Evolutionary conservation across 2,888 invertebrate genomes (phyloP).

Genomic region (Tanytarsus gracilentus): DNA sequence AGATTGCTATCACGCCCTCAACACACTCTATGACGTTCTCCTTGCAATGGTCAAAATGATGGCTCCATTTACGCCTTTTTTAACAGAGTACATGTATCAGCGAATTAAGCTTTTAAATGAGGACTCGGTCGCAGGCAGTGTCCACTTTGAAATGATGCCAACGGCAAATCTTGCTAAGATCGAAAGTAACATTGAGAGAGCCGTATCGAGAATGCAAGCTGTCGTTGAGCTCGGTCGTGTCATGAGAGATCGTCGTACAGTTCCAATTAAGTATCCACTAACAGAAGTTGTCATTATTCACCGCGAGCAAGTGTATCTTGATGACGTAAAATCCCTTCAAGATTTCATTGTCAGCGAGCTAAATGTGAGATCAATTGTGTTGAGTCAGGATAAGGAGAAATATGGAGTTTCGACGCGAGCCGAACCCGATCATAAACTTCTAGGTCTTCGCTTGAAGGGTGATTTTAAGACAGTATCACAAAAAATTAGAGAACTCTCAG

Average conservation of each 20-base stretch:
- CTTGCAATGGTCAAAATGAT: slow-evolving; percentile 84
- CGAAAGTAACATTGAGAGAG: slow-evolving; percentile 75
- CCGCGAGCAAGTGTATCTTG: slow-evolving; percentile 65
- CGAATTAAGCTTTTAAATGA: slow-evolving; percentile 62
- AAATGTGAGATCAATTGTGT: slow-evolving; percentile 75
- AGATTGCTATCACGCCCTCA: slow-evolving; percentile 76
- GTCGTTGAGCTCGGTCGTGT: slow-evolving; percentile 91
- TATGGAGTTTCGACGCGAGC: slow-evolving; percentile 87
- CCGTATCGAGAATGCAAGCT: slow-evolving; percentile 86
- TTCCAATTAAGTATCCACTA: slow-evolving; percentile 93
- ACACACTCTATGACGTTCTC: slow-evolving; percentile 80
- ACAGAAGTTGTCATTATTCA: slow-evolving; percentile 94
- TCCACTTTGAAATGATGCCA: slow-evolving; percentile 89
- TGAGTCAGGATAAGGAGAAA: slow-evolving; percentile 81
- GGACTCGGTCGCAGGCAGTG: slow-evolving; percentile 55
- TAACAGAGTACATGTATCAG: slow-evolving; percentile 92
- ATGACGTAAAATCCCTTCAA: slow-evolving; percentile 68
- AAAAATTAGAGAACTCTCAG: slow-evolving; percentile 68
- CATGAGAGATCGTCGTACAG: slow-evolving; percentile 82
- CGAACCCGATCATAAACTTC: slow-evolving; percentile 87
- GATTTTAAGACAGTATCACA: slow-evolving; percentile 81
- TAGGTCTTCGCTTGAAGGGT: slow-evolving; percentile 81
- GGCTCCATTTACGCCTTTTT: slow-evolving; percentile 96
- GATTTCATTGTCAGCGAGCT: slow-evolving; percentile 86
- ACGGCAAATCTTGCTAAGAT: slow-evolving; percentile 61